Percentiles rank a stretch among this genome's conserved stretches.
Conservation (phyloP, 2,113 vertebrate species). For the Chascanopsetta lugubris region DNA sequence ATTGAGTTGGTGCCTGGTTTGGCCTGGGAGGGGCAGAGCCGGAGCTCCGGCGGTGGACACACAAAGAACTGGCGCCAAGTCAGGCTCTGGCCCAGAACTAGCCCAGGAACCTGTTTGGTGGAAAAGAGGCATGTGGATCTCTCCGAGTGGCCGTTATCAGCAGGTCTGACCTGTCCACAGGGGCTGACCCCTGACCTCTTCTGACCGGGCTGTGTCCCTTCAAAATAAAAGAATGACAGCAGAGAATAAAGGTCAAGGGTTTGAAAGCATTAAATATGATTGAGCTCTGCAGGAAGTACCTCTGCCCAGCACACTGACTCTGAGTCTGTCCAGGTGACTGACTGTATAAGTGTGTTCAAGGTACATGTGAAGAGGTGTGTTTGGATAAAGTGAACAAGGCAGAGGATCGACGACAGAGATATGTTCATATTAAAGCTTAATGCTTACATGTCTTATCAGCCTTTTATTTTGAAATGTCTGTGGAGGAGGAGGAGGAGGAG, state of each 20-base stretch:
- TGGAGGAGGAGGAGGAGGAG: conserved; percentile 9
- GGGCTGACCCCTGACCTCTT: too few species aligned
- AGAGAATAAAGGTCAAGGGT: not conserved
- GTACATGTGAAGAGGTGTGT: conserved; percentile 4
- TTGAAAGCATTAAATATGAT: too few species aligned
- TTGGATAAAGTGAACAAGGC: conserved; percentile 14
- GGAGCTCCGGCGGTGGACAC: too few species aligned
- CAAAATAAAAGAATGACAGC: not conserved
- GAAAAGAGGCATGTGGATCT: too few species aligned
- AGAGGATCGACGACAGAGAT: conserved; percentile 5
- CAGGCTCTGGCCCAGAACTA: too few species aligned
- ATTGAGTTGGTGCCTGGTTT: too few species aligned
- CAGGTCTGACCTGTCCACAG: too few species aligned
- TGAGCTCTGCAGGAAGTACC: too few species aligned
- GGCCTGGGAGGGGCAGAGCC: too few species aligned
- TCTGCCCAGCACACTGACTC: conserved; percentile 3
- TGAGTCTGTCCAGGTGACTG: conserved; percentile 4
- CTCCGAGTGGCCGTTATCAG: too few species aligned
- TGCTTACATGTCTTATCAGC: conserved; percentile 27
- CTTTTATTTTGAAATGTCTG: conserved; percentile 41
- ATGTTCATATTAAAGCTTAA: conserved; percentile 40
- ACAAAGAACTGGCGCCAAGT: too few species aligned
- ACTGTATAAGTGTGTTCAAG: conserved; percentile 16
- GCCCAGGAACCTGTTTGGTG: too few species aligned
- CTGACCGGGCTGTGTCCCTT: not conserved